phyloP scores from a whole-genome alignment of 92 coral and sea anemone genomes.

The Epizoanthus fatuus region DNA sequence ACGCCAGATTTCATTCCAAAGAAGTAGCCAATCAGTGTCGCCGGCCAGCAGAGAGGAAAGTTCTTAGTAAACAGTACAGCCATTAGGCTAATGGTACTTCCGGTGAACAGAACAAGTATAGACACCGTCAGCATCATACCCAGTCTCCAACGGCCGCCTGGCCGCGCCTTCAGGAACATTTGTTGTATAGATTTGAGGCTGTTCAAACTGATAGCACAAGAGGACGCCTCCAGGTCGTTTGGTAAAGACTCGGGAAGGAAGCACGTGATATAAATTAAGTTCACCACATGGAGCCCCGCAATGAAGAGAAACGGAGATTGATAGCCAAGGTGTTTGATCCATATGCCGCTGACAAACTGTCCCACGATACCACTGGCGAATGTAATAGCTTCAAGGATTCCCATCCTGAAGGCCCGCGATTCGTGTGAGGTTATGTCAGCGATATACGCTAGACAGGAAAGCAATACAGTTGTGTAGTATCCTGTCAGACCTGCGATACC shows the following conservation, averaged over 20 bases:
- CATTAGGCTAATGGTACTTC: slow-evolving; percentile 51
- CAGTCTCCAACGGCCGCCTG: slow-evolving; percentile 59
- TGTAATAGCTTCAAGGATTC: slow-evolving; percentile 65
- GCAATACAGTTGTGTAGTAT: slow-evolving; percentile 55
- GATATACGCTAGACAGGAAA: slow-evolving; percentile 62
- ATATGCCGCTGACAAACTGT: slow-evolving; percentile 59
- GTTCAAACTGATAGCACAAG: slow-evolving; percentile 11
- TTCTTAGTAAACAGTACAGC: slow-evolving; percentile 65
- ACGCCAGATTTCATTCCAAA: slow-evolving; percentile 42
- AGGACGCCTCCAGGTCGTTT: background rate
- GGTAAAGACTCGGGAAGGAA: slow-evolving; percentile 59
- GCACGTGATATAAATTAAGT: slow-evolving; percentile 46
- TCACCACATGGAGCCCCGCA: slow-evolving; percentile 33
- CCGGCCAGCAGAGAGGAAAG: slow-evolving; percentile 62
- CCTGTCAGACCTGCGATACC: slow-evolving; percentile 62
- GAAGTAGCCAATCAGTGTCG: slow-evolving; percentile 61
- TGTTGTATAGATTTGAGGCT: slow-evolving; percentile 33
- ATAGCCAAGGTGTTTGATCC: slow-evolving; percentile 63
- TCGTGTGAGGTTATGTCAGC: slow-evolving; percentile 59
- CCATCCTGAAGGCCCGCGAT: slow-evolving; percentile 49
- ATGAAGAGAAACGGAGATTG: slow-evolving; percentile 55
- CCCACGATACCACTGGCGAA: slow-evolving; percentile 60
- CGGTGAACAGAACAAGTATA: slow-evolving; percentile 46
- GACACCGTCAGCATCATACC: slow-evolving; percentile 38
- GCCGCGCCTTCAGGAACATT: slow-evolving; percentile 37